Percentiles rank a stretch among this genome's conserved stretches.
Evolutionary conservation across 2,113 vertebrate species (phyloP).

Genomic region (Gila orcuttii): DNA sequence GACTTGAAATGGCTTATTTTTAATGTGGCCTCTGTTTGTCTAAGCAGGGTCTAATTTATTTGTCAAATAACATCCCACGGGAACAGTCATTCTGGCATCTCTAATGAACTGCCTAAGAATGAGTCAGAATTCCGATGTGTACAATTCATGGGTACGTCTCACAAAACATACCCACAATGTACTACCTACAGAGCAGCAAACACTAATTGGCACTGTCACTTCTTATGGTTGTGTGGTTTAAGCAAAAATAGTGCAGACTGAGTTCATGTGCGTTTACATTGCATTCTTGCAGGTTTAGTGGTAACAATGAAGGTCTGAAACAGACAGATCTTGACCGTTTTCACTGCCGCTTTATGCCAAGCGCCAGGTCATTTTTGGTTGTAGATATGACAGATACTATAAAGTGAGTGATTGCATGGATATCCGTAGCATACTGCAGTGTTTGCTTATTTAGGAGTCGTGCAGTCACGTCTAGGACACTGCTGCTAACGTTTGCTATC

Average conservation of each 20-base stretch:
- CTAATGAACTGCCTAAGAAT: slow-evolving; percentile 21
- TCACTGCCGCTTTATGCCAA: not conserved
- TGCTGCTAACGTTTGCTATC: not conserved
- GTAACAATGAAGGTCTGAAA: not conserved
- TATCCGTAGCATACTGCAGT: not conserved
- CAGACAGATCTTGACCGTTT: not conserved
- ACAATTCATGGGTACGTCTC: not conserved
- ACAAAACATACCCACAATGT: not conserved
- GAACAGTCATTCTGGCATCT: slow-evolving; percentile 17
- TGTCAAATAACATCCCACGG: slow-evolving; percentile 34
- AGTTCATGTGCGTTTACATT: not conserved
- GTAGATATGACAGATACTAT: not conserved
- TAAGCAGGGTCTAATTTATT: slow-evolving; percentile 5
- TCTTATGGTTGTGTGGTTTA: slow-evolving; percentile 11
- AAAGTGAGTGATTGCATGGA: not conserved
- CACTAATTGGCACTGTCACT: slow-evolving; percentile 26
- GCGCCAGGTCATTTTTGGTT: not conserved
- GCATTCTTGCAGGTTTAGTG: not conserved
- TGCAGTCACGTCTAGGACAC: not conserved
- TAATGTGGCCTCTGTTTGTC: slow-evolving; percentile 16
- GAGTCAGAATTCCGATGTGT: slow-evolving; percentile 5
- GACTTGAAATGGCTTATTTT: not conserved
- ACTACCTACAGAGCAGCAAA: not conserved
- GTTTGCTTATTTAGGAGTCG: not conserved
- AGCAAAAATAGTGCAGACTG: slow-evolving; percentile 21